Base-by-base conservation (phyloP, 2,888 invertebrate species). In the Calephelis perditalis region DNA sequence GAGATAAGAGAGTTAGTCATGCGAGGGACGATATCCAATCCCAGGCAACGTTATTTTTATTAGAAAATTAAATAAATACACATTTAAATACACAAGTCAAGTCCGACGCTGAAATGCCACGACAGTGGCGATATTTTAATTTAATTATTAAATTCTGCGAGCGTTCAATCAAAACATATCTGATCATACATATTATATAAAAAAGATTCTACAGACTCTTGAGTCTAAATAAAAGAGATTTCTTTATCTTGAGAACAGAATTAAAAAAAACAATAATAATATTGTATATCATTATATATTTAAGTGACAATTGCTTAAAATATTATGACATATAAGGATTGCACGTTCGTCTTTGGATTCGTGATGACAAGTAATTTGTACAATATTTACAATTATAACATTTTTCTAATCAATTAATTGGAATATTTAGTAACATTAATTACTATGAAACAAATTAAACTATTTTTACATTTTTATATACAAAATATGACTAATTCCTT, bases 341-440 rank as follows among this genome's bases (percentile, higher is more conserved):
- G 89, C 89, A 90, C 89, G 72, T 79, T 77, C 74, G 77, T 88
- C 86, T 88, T 90, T 88, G 88, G 87, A 71, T 75, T 80, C 74
- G 79, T 84, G 54, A 55, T 55, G 55, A 59, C 10, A 15, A n/a
- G 37, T 59, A 59, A 12, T 55, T 45, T 44, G 81, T 70, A 75
- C 71, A 72, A 58, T 65, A 71, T 64, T 65, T 65, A 65, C 67
- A 70, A 73, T 68, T 73, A 57, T 64, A 71, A 71, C 70, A 70
- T 69, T 70, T 63, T 65, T 63, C 70, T 71, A 73, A 68, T 67
- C 67, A 59, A 26, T 49, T 36, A 35, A 36, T 55, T 36, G 55
- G 37, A 55, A 12, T 37, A 55, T 8, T 37, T 15, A 36, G 15
- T 12, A 40, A 56, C 37, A 56, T 15, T 7, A 8, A 56, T 40